These are phyloP conservation scores for Ischnura elegans DNA, from an alignment of 2,888 invertebrate species.

Conservation along the genomic window DNA sequence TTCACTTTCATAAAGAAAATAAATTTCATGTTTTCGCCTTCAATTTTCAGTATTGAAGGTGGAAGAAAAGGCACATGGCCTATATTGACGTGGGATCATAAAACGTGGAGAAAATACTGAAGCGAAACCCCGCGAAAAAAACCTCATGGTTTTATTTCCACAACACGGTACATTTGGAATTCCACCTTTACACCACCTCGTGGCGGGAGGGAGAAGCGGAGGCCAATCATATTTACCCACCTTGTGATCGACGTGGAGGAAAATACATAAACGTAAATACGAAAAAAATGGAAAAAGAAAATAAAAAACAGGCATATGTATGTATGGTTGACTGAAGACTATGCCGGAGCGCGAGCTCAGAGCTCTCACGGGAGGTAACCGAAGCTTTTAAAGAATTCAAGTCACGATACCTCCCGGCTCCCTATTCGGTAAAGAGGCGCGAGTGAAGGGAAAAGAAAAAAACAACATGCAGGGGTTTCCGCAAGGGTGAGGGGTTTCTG, in stretches of 20 bases:
- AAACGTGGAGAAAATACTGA: not conserved
- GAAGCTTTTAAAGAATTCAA: slow-evolving; percentile 65
- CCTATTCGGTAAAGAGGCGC: slow-evolving; percentile 37
- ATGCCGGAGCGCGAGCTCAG: not conserved
- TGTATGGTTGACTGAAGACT: not conserved
- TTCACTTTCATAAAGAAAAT: not conserved
- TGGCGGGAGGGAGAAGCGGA: not conserved
- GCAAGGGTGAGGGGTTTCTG: not conserved
- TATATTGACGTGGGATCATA: slow-evolving; percentile 14
- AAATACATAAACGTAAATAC: not conserved
- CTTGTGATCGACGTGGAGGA: slow-evolving; percentile 22
- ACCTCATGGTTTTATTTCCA: not conserved
- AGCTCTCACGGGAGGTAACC: slow-evolving; percentile 1
- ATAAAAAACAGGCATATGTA: not conserved
- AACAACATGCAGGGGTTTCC: not conserved
- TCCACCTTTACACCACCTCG: slow-evolving; percentile 17
- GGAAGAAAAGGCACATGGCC: not conserved
- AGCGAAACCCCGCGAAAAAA: not conserved
- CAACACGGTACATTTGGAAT: slow-evolving; percentile 53
- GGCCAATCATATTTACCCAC: slow-evolving; percentile 55
- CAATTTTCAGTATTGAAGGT: not conserved
- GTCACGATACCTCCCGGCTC: slow-evolving; percentile 44
- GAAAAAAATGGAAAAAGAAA: not conserved
- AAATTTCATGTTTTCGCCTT: not conserved
- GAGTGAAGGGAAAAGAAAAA: not conserved